Percentiles rank a stretch among this genome's conserved stretches.
These are phyloP conservation scores for Acrocephalus arundinaceus DNA, from an alignment of 2,113 vertebrate genomes.

Conservation along the genomic window DNA sequence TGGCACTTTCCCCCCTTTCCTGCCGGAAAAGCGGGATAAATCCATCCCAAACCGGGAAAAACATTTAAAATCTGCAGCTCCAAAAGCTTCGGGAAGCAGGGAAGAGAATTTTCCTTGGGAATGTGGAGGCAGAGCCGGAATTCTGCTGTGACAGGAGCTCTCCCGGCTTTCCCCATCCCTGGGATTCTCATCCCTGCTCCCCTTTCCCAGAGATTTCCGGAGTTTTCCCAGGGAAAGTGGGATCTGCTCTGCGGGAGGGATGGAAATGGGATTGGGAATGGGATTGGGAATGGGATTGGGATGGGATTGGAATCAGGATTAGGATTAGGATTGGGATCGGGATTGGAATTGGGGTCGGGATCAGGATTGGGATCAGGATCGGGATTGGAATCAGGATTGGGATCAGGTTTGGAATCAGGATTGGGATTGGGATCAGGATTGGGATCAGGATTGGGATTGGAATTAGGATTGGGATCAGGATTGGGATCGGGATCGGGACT, in stretches of 20 bases:
- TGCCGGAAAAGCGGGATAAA: background rate
- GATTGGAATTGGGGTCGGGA: no score
- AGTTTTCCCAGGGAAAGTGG: accelerated
- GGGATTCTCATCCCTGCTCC: background rate
- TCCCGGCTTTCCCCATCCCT: background rate
- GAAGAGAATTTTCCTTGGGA: background rate
- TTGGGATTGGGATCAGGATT: no score
- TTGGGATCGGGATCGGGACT: no score
- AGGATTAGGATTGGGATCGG: no score
- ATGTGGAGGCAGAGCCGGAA: background rate
- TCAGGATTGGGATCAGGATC: no score
- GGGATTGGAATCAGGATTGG: no score
- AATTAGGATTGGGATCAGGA: no score
- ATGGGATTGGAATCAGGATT: no score
- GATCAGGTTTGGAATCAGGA: no score
- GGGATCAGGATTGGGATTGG: no score
- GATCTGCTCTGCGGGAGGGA: background rate
- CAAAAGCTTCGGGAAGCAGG: background rate
- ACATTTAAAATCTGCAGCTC: background rate
- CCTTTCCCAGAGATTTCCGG: background rate
- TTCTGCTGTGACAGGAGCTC: background rate
- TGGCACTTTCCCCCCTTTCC: background rate
- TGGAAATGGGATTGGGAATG: background rate
- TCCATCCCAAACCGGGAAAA: background rate
- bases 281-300: no score